Base-by-base conservation (phyloP, 2,113 vertebrate species). In the Nematolebias whitei region DNA sequence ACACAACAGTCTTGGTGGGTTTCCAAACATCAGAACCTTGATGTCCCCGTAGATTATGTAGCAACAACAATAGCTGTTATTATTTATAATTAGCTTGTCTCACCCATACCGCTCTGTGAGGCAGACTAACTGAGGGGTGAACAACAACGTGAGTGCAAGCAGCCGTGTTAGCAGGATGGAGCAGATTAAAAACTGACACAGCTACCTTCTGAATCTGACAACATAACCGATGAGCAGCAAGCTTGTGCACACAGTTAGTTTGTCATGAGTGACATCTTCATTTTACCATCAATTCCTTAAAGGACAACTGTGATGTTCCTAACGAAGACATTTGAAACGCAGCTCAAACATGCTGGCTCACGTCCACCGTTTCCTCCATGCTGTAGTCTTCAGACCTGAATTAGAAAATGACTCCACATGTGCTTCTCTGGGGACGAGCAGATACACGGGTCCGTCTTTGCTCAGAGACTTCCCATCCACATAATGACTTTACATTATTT, bases 241-340 rank as follows among this genome's bases (percentile, higher is more conserved):
- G 73, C 50, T 54, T 54, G 64, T 38, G 59, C 58, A 77, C 55
- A 68, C 78, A 51, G 67, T 66, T 23, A 81, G 84, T 91, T 91
- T 89, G 87, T 91, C 88, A 90, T 75, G 70, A 87, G 77, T 88
- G 89, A 91, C 88, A 85, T 90, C 88, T 92, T 90, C 82, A 90
- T 91, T 89, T 85, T 58, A 18, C 85, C 60, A 56, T 76, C 62
- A 79, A 80, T 76, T 84, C 82, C 66, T 85, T 64, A 63, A 84
- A 79, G 78, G 76, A 80, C 72, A 75, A 69, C 47, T 60, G 69
- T 29, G 57, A 77, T 69, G 65, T 63, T 66, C 69, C 75, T 84
- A 88, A 84, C 65, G 51, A 60, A 87, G 82, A 84, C 63, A 29
- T 84, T 76, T 53, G 72, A 74, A 50, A 52, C n/a, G 10, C 59